Percentiles rank a stretch among this genome's conserved stretches.
Evolutionary conservation across 1,140 invertebrate genomes (phyloP).

Genomic region (Drosophila arawakana): DNA sequence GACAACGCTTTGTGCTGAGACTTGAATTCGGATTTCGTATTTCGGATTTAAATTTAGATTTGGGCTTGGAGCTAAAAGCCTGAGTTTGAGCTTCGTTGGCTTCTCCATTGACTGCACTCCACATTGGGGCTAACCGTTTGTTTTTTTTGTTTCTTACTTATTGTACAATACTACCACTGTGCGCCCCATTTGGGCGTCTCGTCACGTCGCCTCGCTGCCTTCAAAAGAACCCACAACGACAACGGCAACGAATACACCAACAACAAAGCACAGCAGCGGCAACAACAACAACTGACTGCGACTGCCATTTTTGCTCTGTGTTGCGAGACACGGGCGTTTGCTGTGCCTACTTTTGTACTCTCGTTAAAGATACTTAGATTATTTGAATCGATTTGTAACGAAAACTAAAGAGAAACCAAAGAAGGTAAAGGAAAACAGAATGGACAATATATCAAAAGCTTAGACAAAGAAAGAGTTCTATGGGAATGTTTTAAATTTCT

Average conservation of each 20-base stretch:
- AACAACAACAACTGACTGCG: conserved; percentile 22
- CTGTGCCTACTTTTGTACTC: conserved; percentile 33
- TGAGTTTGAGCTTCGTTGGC: conserved; percentile 33
- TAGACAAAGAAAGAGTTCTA: no score
- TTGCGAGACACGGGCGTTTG: conserved; percentile 47
- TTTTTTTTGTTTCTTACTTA: conserved; percentile 2
- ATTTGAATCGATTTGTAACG: neutral
- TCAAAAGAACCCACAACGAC: conserved; percentile 67
- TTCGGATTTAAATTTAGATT: conserved; percentile 1
- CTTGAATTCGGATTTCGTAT: conserved; percentile 20
- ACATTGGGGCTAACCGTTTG: conserved; percentile 28
- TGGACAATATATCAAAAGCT: no score
- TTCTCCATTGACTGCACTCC: conserved; percentile 35
- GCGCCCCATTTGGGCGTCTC: conserved; percentile 77
- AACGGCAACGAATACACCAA: conserved; percentile 27
- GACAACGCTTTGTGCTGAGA: conserved; percentile 31
- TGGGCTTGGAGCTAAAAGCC: conserved; percentile 8
- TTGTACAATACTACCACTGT: conserved; percentile 55
- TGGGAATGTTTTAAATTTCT: no score
- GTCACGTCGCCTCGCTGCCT: conserved; percentile 74
- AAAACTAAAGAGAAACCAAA: neutral
- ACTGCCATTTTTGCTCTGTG: conserved; percentile 47
- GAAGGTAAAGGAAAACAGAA: no score
- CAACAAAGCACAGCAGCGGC: conserved; percentile 15
- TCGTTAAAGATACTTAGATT: neutral